Conservation (phyloP, 2,888 invertebrate genomes). For the Sylvicola fuscatus region DNA sequence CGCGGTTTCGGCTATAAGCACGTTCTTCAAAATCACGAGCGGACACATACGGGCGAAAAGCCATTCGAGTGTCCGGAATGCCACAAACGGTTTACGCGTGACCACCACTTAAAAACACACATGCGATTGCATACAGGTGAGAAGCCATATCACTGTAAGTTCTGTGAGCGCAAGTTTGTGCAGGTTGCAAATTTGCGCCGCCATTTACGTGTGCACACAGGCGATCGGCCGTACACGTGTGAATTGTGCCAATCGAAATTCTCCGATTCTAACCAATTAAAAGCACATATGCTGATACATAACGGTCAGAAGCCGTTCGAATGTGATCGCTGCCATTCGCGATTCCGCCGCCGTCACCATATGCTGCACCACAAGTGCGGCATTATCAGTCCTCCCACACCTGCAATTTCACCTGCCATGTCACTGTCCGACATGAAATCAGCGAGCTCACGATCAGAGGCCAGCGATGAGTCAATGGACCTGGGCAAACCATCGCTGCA, state of each 20-base stretch:
- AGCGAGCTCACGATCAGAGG: constrained; percentile 18
- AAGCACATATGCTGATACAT: constrained; percentile 75
- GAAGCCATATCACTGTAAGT: constrained; percentile 79
- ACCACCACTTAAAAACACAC: constrained; percentile 85
- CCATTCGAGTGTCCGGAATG: constrained; percentile 85
- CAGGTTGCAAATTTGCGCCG: constrained; percentile 82
- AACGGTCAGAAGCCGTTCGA: constrained; percentile 78
- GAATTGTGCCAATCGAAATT: constrained; percentile 69
- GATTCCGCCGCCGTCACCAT: constrained; percentile 72
- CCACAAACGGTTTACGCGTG: constrained; percentile 79
- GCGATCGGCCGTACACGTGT: constrained; percentile 76
- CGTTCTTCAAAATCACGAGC: constrained; percentile 82
- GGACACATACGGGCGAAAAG: constrained; percentile 88
- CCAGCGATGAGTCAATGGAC: constrained; percentile 14
- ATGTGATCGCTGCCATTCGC: constrained; percentile 56
- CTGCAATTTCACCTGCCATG: constrained; percentile 13
- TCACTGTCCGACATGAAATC: constrained; percentile 18
- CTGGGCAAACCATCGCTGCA: constrained; percentile 7
- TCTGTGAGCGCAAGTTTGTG: constrained; percentile 82
- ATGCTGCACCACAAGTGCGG: constrained; percentile 69
- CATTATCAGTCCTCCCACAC: constrained; percentile 21
- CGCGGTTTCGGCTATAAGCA: constrained; percentile 87
- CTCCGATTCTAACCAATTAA: constrained; percentile 80
- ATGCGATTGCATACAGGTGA: constrained; percentile 85
- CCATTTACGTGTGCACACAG: constrained; percentile 78